phyloP scores from a whole-genome alignment of 92 coral and sea anemone species.

The Porites divaricata region DNA sequence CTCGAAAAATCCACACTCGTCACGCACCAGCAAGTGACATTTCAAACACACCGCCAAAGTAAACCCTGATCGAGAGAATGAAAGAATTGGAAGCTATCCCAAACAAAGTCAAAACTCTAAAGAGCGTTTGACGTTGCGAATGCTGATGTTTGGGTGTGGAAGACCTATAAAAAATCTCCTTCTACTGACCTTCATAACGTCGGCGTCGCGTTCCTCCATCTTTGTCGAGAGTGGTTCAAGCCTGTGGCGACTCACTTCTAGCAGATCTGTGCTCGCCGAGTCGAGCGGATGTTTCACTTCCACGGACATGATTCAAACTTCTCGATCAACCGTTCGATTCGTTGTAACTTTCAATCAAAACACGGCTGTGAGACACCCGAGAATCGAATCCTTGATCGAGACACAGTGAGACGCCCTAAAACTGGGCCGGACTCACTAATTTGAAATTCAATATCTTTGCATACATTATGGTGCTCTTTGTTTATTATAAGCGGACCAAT shows the following conservation, averaged over 20 bases:
- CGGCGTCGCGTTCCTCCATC: conserved; percentile 95
- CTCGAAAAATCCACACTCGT: conserved; percentile 4
- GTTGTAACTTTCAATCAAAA: conserved; percentile 15
- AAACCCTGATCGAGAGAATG: conserved; percentile 2
- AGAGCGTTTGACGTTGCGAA: neutral
- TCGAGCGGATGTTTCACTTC: conserved; percentile 94
- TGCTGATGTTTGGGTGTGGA: neutral
- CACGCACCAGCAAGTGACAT: conserved; percentile 53
- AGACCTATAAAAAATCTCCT: conserved; percentile 8
- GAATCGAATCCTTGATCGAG: conserved; percentile 38
- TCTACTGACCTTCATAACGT: conserved; percentile 81
- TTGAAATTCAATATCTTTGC: conserved; percentile 71
- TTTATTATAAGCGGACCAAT: conserved; percentile 29
- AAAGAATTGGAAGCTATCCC: neutral
- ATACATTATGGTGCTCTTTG: conserved; percentile 4
- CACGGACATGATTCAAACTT: conserved; percentile 76
- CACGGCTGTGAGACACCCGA: conserved; percentile 16
- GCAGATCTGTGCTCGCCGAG: conserved; percentile 84
- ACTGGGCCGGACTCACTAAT: conserved; percentile 80
- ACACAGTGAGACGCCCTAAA: conserved; percentile 83
- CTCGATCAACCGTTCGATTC: conserved; percentile 39
- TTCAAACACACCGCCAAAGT: conserved; percentile 1
- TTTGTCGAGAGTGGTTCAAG: conserved; percentile 89
- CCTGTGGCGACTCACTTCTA: conserved; percentile 91
- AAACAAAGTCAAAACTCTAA: neutral